Evolutionary conservation across 2,888 invertebrate species (phyloP).

Genomic region (Pristionchus japonicus): DNA sequence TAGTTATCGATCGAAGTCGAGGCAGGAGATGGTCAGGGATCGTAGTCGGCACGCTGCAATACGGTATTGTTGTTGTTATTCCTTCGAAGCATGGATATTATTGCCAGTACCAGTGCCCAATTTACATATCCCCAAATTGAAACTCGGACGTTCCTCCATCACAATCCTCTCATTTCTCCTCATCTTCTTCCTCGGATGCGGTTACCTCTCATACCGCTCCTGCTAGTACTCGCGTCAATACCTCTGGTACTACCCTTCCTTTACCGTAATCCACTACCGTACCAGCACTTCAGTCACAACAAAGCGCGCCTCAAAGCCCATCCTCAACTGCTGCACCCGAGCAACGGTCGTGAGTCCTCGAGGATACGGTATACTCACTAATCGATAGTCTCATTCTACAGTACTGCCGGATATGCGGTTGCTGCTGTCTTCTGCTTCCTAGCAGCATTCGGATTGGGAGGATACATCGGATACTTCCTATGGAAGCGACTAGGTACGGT

Average conservation of each 20-base stretch:
- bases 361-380: not conserved
- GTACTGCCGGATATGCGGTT: not conserved
- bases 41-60: conserved; percentile 36
- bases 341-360: not conserved
- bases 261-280: not conserved
- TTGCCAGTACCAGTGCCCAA: too few relatives aligned
- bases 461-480: not conserved
- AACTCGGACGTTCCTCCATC: not conserved
- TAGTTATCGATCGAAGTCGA: conserved; percentile 33
- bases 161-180: not conserved
- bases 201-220: not conserved
- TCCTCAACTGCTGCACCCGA: not conserved
- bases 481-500: conserved; percentile 26
- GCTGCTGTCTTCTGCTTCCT: conserved; percentile 3
- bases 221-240: conserved; percentile 20
- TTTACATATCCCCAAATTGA: not conserved
- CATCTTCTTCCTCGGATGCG: conserved; percentile 4
- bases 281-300: not conserved
- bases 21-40: conserved; percentile 20
- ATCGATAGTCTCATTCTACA: not conserved
- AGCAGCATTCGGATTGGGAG: not conserved
- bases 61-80: not conserved
- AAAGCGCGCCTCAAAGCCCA: not conserved
- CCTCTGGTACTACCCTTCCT: not conserved
- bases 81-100: too few relatives aligned